Evolutionary conservation across 2,113 vertebrate species (phyloP).

Genomic region (Oreochromis aureus): DNA sequence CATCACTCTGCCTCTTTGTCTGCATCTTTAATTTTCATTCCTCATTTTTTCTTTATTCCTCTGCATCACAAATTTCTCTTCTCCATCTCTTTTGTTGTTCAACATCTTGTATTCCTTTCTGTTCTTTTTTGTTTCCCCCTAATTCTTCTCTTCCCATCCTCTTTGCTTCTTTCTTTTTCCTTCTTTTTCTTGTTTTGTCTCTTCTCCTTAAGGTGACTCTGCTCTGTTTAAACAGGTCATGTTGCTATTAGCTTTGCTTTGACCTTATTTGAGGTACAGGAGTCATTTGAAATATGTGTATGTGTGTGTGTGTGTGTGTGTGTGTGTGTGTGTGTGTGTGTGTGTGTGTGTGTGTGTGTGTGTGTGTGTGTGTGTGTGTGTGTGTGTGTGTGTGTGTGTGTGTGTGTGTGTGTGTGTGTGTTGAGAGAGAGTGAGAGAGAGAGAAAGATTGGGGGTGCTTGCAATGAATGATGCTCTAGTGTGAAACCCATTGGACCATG

Average conservation of each 20-base stretch:
- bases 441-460: neutral
- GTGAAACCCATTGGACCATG: constrained; percentile 41
- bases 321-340: neutral
- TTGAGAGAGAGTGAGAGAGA: neutral
- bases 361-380: neutral
- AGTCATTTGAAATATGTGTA: neutral
- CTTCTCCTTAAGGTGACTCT: neutral
- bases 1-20: no score
- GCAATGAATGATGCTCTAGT: constrained; percentile 43
- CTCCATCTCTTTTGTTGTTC: neutral
- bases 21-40: neutral
- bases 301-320: neutral
- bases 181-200: neutral
- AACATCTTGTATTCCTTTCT: rapidly evolving
- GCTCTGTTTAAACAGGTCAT: neutral
- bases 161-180: neutral
- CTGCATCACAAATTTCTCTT: rapidly evolving
- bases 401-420: neutral
- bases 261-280: constrained; percentile 44
- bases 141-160: rapidly evolving
- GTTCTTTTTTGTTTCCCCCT: neutral
- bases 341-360: neutral
- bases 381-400: neutral
- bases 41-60: neutral
- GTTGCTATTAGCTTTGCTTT: constrained; percentile 36